phyloP scores from a whole-genome alignment of 1,140 invertebrate genomes.

The Orchesella cincta region DNA sequence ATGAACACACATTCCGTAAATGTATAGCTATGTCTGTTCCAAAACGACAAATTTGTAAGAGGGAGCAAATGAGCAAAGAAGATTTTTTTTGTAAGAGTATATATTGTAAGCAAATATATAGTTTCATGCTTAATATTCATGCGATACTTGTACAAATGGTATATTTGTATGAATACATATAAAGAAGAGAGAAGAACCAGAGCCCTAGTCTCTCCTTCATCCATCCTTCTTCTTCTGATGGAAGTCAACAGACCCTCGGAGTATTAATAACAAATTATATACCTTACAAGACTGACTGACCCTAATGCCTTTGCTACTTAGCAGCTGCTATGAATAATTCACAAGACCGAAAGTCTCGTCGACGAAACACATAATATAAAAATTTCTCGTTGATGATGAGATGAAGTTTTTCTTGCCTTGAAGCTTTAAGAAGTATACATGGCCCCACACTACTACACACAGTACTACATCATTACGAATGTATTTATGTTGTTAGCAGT shows the following conservation, averaged over 20 bases:
- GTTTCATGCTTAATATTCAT: too few relatives aligned
- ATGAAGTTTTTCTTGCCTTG: not conserved
- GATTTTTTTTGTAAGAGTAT: too few relatives aligned
- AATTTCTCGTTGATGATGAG: not conserved
- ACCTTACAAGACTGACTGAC: constrained; percentile 17
- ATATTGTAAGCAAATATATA: too few relatives aligned
- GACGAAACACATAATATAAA: not conserved
- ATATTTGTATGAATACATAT: not conserved
- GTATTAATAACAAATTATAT: constrained; percentile 19
- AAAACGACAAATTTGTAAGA: too few relatives aligned
- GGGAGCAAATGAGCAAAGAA: too few relatives aligned
- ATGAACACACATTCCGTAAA: too few relatives aligned
- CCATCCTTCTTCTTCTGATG: not conserved
- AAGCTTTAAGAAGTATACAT: not conserved
- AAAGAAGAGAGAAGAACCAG: not conserved
- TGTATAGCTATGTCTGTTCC: too few relatives aligned
- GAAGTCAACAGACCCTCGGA: constrained; percentile 5
- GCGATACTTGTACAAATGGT: not conserved
- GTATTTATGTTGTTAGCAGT: too few relatives aligned
- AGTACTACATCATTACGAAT: too few relatives aligned
- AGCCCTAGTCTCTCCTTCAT: not conserved
- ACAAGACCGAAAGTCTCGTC: not conserved
- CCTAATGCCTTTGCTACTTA: constrained; percentile 18
- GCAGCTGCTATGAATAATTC: constrained; percentile 20
- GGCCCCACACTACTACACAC: not conserved